Base-by-base conservation (phyloP, 2,888 invertebrate species). In the Punctoribates punctum region DNA sequence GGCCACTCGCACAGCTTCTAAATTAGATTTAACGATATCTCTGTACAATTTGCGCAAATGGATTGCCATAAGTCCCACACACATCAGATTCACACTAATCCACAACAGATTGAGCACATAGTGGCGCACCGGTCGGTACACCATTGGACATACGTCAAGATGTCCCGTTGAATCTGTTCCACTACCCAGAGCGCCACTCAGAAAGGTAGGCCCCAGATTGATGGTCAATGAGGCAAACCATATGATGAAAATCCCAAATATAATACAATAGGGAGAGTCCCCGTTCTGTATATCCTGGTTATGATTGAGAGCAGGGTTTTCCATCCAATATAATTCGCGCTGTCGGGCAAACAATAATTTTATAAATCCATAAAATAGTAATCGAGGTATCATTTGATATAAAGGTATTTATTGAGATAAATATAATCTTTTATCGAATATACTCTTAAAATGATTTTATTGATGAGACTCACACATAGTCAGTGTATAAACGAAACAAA, bases 201-300 rank as follows among this genome's bases (percentile, higher is more conserved):
- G 86, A 85, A 93, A 92, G 48, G 92, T 92, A 42, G 93, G 93
- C 34, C 94, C 94, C 81, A 94, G 88, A 86, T 94, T 93, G 84
- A 94, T 91, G 74, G 93, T 92, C 83, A 94, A 90, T 78, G 91
- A 91, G 75, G 93, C 92, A 85, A 94, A 94, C 94, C 94, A 94
- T 83, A 94, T 93, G 90, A 94, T 94, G 85, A 92, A 92, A 74
- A 93, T 90, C 79, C 94, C 94, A 85, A 94, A 94, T 73, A 93
- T 87, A 78, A 94, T 92, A 85, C 94, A 94, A 88, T 42, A 42
- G 11, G 42, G 42, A 42, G 42, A 42, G 13, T 42, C 42, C 1
- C 42, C 42, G 13, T 42, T 42, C 42, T 42, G 42, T 42, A 42
- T 42, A 1, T 42, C 42, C 42, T 42, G 42, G 42, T 42, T 5